A percentile compares a stretch with the other conserved stretches of the same genome.
Conservation (phyloP, 2,113 vertebrate genomes). For the Pluvialis apricaria region DNA sequence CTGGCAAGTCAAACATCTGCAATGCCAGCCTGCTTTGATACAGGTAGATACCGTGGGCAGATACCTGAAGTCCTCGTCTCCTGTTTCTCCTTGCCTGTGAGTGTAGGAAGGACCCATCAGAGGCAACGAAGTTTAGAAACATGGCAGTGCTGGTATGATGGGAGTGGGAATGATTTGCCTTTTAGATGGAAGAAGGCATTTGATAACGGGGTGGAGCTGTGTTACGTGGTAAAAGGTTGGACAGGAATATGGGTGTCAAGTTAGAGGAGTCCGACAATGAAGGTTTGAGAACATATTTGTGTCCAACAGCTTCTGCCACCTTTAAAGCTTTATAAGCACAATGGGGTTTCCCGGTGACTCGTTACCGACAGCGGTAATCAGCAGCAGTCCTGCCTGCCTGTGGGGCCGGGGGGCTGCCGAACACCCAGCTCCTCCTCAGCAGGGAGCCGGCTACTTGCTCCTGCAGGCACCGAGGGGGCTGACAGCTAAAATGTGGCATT, state of each 20-base stretch:
- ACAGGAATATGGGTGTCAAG: background rate
- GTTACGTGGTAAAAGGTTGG: background rate
- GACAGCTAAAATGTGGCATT: background rate
- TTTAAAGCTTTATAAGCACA: background rate
- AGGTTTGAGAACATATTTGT: background rate
- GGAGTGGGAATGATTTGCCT: background rate
- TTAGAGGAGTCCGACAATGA: background rate
- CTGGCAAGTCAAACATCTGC: background rate
- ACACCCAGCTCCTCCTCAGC: background rate
- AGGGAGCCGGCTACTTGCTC: background rate
- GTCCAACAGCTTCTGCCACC: background rate
- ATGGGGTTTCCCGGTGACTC: background rate
- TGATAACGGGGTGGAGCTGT: background rate
- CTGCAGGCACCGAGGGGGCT: background rate
- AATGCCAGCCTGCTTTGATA: background rate
- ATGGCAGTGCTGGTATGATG: background rate
- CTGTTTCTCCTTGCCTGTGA: background rate
- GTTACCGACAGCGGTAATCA: rapidly evolving
- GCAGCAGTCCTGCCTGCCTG: background rate
- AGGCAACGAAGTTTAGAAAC: background rate
- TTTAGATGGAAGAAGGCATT: background rate
- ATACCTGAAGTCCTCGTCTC: background rate
- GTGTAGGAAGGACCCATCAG: background rate
- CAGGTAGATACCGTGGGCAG: background rate
- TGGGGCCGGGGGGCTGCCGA: background rate